phyloP scores from a whole-genome alignment of 2,888 invertebrate species.

The Agrilus biguttatus region DNA sequence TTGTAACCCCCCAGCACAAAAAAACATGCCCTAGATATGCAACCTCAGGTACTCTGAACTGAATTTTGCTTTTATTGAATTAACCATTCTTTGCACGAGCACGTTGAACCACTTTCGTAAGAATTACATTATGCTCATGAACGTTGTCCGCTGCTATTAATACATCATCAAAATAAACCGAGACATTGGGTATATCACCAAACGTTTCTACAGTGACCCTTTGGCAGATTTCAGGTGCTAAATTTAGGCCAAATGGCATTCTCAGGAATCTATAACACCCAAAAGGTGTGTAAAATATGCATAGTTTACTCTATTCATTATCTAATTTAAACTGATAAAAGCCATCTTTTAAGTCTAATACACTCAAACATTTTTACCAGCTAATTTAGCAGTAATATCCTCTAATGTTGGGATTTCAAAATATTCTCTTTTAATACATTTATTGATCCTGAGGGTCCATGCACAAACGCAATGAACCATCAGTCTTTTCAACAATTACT shows the following conservation, averaged over 20 bases:
- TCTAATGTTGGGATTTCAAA: constrained; percentile 2
- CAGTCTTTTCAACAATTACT: constrained; percentile 15
- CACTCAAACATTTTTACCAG: constrained; percentile 5
- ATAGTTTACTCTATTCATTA: constrained; percentile 2
- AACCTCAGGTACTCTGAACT: constrained; percentile 12
- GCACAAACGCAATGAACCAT: constrained; percentile 14
- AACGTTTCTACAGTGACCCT: constrained; percentile 18
- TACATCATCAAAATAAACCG: constrained; percentile 21
- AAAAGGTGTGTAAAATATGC: constrained; percentile 17
- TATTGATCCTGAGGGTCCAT: constrained; percentile 15
- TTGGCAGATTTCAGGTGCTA: constrained; percentile 19
- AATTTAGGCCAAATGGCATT: constrained; percentile 9
- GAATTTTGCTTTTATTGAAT: constrained; percentile 17
- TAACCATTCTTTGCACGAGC: constrained; percentile 14
- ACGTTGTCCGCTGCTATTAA: constrained; percentile 1
- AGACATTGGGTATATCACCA: constrained; percentile 17
- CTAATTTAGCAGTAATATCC: constrained; percentile 2
- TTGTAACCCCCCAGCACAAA: constrained; percentile 7
- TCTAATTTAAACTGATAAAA: constrained; percentile 5
- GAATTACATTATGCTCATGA: constrained; percentile 14
- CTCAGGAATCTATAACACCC: constrained; percentile 14
- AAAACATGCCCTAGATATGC: constrained; percentile 16
- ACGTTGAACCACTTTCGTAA: constrained; percentile 13
- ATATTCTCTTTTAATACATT: constrained; percentile 3
- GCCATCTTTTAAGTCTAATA: constrained; percentile 5